These are phyloP conservation scores for Spisula subtruncata DNA, from an alignment of 2,888 invertebrate species.

Conservation along the genomic window DNA sequence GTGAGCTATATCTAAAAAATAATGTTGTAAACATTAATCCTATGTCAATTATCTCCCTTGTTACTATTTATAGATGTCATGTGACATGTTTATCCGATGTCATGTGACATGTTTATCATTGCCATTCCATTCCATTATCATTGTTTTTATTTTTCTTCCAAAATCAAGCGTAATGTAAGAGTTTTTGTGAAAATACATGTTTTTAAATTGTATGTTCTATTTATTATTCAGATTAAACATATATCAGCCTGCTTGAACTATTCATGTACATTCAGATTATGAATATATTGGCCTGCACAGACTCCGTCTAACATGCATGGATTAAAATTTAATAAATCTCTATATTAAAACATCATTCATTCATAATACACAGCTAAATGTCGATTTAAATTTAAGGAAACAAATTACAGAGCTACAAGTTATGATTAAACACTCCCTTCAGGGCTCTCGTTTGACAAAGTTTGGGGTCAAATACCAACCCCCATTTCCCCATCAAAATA, in stretches of 20 bases:
- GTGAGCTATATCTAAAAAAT: not conserved
- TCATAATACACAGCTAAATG: not conserved
- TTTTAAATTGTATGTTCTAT: not conserved
- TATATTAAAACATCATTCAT: not conserved
- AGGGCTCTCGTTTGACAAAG: no score
- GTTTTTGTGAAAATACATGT: not conserved
- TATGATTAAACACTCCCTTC: no score
- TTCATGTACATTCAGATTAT: not conserved
- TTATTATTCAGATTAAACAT: not conserved
- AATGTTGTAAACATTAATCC: not conserved
- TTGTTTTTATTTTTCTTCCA: not conserved
- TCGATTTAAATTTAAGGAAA: no score
- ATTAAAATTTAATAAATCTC: not conserved
- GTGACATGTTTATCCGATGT: slow-evolving; percentile 11
- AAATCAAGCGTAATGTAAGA: not conserved
- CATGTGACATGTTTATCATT: not conserved
- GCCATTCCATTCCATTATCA: not conserved
- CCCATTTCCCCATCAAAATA: no score
- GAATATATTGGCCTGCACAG: not conserved
- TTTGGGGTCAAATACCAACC: no score
- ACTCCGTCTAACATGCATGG: no score
- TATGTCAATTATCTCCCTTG: not conserved
- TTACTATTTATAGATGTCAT: not conserved
- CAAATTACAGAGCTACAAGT: no score
- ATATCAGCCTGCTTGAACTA: not conserved